These are phyloP conservation scores for Lamprotornis superbus DNA, from an alignment of 2,113 vertebrate genomes.

Conservation along the genomic window DNA sequence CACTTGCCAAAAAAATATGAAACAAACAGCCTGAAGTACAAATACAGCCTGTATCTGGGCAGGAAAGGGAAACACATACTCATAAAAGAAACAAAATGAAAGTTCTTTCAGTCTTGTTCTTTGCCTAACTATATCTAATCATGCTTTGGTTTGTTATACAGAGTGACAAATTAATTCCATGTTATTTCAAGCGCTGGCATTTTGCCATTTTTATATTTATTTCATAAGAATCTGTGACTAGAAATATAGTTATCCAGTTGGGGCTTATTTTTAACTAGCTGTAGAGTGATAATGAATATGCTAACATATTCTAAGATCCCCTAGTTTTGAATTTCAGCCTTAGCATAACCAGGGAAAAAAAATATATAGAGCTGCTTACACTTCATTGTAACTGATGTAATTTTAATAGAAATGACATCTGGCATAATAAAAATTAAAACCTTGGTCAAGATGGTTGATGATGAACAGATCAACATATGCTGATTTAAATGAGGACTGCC, in stretches of 20 bases:
- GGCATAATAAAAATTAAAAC: background rate
- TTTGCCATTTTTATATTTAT: background rate
- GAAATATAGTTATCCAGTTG: background rate
- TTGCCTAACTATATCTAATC: background rate
- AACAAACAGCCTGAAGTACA: background rate
- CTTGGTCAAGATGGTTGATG: background rate
- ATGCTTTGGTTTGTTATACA: background rate
- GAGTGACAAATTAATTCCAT: background rate
- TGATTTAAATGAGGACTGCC: background rate
- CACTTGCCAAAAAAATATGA: background rate
- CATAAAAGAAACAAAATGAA: background rate
- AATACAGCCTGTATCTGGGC: background rate
- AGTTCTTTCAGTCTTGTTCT: background rate
- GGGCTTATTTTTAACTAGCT: slow-evolving; percentile 6
- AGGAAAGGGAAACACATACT: background rate
- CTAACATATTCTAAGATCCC: background rate
- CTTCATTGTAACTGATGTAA: background rate
- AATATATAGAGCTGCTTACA: background rate
- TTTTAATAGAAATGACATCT: background rate
- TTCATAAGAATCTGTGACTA: background rate
- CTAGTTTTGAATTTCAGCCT: background rate
- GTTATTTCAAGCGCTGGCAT: background rate
- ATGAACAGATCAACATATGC: background rate
- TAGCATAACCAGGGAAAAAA: background rate
- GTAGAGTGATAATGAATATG: background rate